These are phyloP conservation scores for Aelia acuminata DNA, from an alignment of 2,888 invertebrate genomes.

Conservation along the genomic window DNA sequence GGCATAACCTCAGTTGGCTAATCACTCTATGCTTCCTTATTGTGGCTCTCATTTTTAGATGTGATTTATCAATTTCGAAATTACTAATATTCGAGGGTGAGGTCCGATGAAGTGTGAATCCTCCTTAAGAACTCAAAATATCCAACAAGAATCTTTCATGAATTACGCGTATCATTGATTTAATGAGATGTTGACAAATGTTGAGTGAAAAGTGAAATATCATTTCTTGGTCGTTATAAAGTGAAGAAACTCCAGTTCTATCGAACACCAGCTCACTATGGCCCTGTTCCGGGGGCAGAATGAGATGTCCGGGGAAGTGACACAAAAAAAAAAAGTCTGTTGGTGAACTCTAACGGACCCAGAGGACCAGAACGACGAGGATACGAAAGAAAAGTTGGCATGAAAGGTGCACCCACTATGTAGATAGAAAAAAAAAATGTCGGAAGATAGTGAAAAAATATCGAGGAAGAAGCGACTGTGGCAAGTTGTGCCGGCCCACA, in stretches of 20 bases:
- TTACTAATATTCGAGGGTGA: too few relatives aligned
- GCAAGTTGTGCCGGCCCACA: constrained; percentile 47
- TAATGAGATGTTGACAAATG: too few relatives aligned
- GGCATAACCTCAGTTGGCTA: too few relatives aligned
- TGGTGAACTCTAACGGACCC: constrained; percentile 50
- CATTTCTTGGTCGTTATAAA: too few relatives aligned
- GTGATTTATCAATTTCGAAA: too few relatives aligned
- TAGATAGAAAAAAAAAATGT: constrained; percentile 47
- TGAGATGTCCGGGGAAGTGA: constrained; percentile 1
- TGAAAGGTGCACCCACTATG: constrained; percentile 52
- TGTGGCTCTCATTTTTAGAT: too few relatives aligned
- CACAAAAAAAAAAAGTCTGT: background rate
- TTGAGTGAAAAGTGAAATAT: too few relatives aligned
- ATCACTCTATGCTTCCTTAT: too few relatives aligned
- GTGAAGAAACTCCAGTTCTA: background rate
- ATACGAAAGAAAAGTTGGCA: constrained; percentile 58
- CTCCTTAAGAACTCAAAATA: too few relatives aligned
- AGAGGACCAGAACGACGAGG: constrained; percentile 55
- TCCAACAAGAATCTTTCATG: too few relatives aligned
- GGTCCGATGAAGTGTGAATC: too few relatives aligned
- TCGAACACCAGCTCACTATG: background rate
- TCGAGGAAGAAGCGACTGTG: constrained; percentile 6
- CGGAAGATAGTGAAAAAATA: constrained; percentile 50
- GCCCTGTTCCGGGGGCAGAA: background rate
- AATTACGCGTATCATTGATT: too few relatives aligned